These are phyloP conservation scores for Scaptomyza parva DNA, from an alignment of 2,888 invertebrate species.

Conservation along the genomic window DNA sequence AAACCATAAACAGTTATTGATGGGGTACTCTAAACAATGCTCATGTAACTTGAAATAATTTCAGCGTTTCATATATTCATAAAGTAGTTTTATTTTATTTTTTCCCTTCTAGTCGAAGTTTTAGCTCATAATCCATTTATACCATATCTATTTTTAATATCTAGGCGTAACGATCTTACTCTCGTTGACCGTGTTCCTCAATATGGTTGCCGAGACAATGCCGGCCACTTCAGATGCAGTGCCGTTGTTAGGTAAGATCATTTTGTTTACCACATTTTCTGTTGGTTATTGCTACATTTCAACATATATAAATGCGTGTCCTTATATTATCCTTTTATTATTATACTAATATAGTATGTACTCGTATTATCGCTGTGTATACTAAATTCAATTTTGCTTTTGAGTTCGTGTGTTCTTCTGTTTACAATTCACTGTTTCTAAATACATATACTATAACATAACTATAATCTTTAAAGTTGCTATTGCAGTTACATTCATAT, in stretches of 20 bases:
- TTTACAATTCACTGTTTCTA: conserved; percentile 37
- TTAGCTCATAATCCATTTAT: not conserved
- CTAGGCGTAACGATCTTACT: conserved; percentile 98
- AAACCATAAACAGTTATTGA: conserved; percentile 30
- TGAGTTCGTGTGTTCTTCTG: conserved; percentile 56
- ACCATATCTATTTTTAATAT: conserved; percentile 34
- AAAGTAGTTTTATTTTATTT: not conserved
- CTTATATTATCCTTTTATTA: conserved; percentile 35
- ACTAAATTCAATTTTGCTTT: conserved; percentile 32
- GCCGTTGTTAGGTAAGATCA: conserved; percentile 90
- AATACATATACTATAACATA: conserved; percentile 21
- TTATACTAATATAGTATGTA: conserved; percentile 12
- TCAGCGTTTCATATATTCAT: not conserved
- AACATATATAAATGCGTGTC: conserved; percentile 38
- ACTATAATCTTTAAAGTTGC: conserved; percentile 47
- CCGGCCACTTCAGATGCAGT: conserved; percentile 98
- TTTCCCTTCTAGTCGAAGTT: not conserved
- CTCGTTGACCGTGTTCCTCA: conserved; percentile 98
- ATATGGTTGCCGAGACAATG: conserved; percentile 99
- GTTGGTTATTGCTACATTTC: conserved; percentile 45
- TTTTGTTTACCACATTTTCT: conserved; percentile 61
- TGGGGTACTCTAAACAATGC: conserved; percentile 1
- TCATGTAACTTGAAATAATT: conserved; percentile 6
- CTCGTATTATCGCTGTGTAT: conserved; percentile 42
- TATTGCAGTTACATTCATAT: conserved; percentile 59